Base-by-base conservation (phyloP, 2,113 vertebrate genomes). In the Oreotrochilus melanogaster region DNA sequence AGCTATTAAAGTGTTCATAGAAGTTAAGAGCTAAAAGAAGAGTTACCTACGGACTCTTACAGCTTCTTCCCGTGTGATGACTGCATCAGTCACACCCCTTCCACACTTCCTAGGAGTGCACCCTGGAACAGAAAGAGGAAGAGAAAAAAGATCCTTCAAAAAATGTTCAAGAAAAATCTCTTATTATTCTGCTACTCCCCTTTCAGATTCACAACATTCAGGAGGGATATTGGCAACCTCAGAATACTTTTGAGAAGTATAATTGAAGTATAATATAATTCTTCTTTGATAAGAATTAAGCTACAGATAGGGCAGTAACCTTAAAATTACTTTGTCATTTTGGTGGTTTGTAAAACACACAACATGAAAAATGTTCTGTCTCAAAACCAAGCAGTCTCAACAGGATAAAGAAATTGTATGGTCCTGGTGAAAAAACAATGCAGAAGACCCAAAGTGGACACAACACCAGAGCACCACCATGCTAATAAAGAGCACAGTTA, bases 61-160 rank as follows among this genome's bases (percentile, higher is more conserved):
- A 35, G 98, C 98, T 78, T 99, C 99, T 50, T 99, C 98, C 82
- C 96, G 98, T 23, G 97, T 98, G 96, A 99, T 98, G 12, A 99
- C 96, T 3, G 67, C 42, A 73, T 99, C 99, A 0, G 96, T 98
- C 91, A 99, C 95, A 1, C 98, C 99, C 69, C 99, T 98, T 75
- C 99, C 99, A 89, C 99, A 99, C 93, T 95, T 99, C 72, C 98
- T 98, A 64, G 99, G 99, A n/a, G 99, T 99, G 95, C 99, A 99
- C 51, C 98, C 99, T 99, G 93, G 35, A 87, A 84, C 70, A 93
- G 18, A 88, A 70, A 51, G 22, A 58, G 9, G 18, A 66, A 37
- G 28, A 24, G 16, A 43, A 31, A 47, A 56, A 14, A 61, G 2
- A 33, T 14, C 10, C 61, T 71, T 39, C n/a, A 56, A 61, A n/a